These are phyloP conservation scores for Monarcha castaneiventris DNA, from an alignment of 2,113 vertebrate species.

Conservation along the genomic window DNA sequence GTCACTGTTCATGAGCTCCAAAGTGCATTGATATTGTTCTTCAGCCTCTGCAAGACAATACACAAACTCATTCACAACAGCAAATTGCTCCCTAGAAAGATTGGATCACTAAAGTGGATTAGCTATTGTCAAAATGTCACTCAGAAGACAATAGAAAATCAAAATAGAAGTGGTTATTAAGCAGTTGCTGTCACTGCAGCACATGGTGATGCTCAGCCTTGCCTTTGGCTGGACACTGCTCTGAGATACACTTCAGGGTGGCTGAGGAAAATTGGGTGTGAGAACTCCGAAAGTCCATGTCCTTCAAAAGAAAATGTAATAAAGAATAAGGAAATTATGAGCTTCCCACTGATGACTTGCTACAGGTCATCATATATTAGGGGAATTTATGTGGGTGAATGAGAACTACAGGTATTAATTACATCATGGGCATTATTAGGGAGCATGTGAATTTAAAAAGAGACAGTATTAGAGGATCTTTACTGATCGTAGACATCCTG, in stretches of 20 bases:
- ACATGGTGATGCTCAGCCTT: background rate
- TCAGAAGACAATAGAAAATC: background rate
- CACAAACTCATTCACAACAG: constrained; percentile 9
- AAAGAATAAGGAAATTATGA: background rate
- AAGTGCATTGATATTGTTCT: background rate
- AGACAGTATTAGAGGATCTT: background rate
- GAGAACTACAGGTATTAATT: background rate
- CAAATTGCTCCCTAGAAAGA: constrained; percentile 27
- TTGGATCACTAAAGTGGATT: background rate
- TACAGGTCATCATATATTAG: background rate
- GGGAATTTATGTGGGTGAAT: background rate
- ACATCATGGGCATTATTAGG: background rate
- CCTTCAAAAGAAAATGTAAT: background rate
- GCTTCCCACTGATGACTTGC: background rate
- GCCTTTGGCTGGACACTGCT: background rate
- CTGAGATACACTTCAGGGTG: background rate
- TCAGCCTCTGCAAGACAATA: constrained; percentile 3
- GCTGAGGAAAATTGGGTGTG: background rate
- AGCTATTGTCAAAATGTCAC: background rate
- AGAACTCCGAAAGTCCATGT: background rate
- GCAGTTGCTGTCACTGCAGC: background rate
- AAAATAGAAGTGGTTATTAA: background rate
- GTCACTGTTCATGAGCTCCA: background rate
- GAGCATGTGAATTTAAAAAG: background rate
- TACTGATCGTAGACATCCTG: background rate